A percentile compares a stretch with the other conserved stretches of the same genome.
Conservation (phyloP, 2,888 invertebrate genomes). For the Microctonus hyperodae region DNA sequence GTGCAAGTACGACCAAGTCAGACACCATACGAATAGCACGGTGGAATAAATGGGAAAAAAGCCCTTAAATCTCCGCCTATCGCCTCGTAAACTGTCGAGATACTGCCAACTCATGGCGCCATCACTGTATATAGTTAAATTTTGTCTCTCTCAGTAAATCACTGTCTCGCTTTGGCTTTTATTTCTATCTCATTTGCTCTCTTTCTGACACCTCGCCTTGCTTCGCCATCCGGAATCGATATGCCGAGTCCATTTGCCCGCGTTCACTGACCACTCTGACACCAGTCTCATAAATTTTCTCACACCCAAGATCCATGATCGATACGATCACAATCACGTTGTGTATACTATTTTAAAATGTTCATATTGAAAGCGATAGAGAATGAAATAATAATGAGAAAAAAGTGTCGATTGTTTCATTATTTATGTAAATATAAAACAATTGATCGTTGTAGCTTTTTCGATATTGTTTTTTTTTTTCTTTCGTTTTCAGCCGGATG, state of each 20-base stretch:
- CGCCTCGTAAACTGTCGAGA: slow-evolving; percentile 33
- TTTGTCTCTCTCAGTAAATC: background rate
- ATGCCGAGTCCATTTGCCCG: slow-evolving; percentile 29
- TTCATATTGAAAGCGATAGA: background rate
- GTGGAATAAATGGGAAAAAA: background rate
- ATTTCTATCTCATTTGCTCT: background rate
- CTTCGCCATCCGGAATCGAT: slow-evolving; percentile 27
- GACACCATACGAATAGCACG: background rate
- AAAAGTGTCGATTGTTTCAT: too few species aligned
- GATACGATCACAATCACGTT: background rate
- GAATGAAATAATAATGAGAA: background rate
- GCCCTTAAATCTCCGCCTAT: slow-evolving; percentile 34
- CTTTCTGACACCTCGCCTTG: background rate
- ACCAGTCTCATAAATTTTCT: slow-evolving; percentile 31
- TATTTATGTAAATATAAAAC: background rate
- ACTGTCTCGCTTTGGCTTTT: background rate
- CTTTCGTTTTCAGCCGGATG: background rate
- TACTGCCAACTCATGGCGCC: slow-evolving; percentile 23
- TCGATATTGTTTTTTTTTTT: background rate
- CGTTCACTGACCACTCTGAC: slow-evolving; percentile 29
- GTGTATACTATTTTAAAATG: background rate
- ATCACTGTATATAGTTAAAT: slow-evolving; percentile 13
- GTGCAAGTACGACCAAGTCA: slow-evolving; percentile 2
- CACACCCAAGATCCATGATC: slow-evolving; percentile 11
- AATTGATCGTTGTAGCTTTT: background rate